Conservation (phyloP, 1,140 invertebrate genomes). For the Steinernema khuongi region DNA sequence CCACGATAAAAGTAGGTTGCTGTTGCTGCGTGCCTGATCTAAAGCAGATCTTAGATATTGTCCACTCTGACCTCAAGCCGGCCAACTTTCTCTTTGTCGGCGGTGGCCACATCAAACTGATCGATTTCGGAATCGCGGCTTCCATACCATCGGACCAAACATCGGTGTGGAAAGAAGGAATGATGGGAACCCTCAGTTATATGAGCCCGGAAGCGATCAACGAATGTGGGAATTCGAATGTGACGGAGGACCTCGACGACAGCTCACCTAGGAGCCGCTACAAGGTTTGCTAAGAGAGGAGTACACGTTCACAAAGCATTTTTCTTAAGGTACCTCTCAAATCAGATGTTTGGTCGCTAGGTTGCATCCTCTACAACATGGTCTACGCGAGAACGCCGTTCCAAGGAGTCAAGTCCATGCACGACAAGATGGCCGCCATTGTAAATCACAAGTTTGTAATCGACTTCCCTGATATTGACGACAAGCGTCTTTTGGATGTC, state of each 20-base stretch:
- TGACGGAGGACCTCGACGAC: not conserved
- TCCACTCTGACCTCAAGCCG: slow-evolving; percentile 93
- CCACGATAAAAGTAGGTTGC: slow-evolving; percentile 73
- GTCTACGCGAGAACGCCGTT: slow-evolving; percentile 86
- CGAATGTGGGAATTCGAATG: not conserved
- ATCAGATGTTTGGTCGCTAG: slow-evolving; percentile 93
- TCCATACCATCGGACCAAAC: slow-evolving; percentile 80
- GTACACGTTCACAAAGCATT: slow-evolving; percentile 26
- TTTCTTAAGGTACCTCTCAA: slow-evolving; percentile 75
- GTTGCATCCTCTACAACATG: slow-evolving; percentile 89
- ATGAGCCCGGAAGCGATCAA: slow-evolving; percentile 86
- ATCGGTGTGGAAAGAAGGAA: slow-evolving; percentile 75
- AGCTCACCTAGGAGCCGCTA: not conserved
- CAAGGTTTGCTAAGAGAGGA: slow-evolving; percentile 18
- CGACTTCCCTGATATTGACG: slow-evolving; percentile 65
- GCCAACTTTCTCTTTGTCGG: slow-evolving; percentile 87
- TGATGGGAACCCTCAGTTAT: slow-evolving; percentile 81
- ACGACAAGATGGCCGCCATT: slow-evolving; percentile 76
- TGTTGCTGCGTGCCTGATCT: not conserved
- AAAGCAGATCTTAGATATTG: slow-evolving; percentile 69
- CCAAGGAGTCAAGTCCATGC: slow-evolving; percentile 72
- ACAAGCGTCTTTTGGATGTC: slow-evolving; percentile 64
- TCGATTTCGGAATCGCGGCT: slow-evolving; percentile 96
- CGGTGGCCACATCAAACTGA: slow-evolving; percentile 77
- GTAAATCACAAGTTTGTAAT: slow-evolving; percentile 72